Conservation (phyloP, 2,113 vertebrate species). For the Corvus cornix region DNA sequence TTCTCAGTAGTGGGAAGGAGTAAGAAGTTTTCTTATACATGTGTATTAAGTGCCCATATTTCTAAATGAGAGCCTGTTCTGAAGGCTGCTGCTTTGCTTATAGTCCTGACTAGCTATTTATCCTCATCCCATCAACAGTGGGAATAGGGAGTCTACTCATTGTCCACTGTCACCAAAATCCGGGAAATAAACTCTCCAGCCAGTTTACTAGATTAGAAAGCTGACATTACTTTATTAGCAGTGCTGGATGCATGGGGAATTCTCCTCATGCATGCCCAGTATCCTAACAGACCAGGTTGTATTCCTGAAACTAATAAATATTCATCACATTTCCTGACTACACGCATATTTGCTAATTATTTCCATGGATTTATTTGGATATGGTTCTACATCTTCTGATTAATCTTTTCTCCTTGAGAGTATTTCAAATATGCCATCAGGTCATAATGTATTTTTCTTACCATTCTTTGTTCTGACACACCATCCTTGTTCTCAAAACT, state of each 20-base stretch:
- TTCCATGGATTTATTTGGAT: not conserved
- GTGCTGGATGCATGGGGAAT: not conserved
- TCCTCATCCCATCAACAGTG: not conserved
- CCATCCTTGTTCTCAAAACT: not conserved
- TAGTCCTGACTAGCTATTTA: not conserved
- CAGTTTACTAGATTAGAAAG: not conserved
- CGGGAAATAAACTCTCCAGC: not conserved
- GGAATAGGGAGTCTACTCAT: not conserved
- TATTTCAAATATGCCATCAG: not conserved
- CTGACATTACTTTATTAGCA: not conserved
- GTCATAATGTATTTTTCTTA: not conserved
- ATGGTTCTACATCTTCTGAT: not conserved
- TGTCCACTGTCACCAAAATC: not conserved
- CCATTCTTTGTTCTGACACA: not conserved
- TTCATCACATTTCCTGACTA: not conserved
- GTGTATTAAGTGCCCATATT: not conserved
- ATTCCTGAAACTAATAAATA: not conserved
- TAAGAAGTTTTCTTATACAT: not conserved
- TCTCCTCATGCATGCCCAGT: not conserved
- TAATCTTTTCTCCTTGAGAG: not conserved
- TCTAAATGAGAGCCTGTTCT: not conserved
- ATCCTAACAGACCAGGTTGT: not conserved
- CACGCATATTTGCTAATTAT: not conserved
- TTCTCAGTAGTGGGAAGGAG: not conserved
- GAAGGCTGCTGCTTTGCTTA: not conserved